Conservation (phyloP, 2,113 vertebrate species). For the Lepidothrix coronata region DNA sequence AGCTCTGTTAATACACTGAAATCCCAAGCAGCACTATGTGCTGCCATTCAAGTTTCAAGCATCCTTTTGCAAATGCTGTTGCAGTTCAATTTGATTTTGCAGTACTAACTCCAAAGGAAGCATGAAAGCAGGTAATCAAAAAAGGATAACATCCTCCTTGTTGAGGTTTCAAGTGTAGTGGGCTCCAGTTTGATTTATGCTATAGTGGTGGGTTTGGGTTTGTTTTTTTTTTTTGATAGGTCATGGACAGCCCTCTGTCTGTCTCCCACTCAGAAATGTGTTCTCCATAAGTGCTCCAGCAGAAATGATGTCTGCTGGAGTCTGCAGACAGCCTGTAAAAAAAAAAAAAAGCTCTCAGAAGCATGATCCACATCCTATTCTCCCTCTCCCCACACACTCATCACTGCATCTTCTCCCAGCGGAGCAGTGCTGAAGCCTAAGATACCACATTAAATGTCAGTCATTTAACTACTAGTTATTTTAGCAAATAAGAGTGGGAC, state of each 20-base stretch:
- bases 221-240: neutral
- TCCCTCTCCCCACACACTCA: conserved; percentile 42
- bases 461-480: conserved; percentile 54
- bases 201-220: neutral
- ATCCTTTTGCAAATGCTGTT: neutral
- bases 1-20: neutral
- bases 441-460: conserved; percentile 34
- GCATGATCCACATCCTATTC: conserved; percentile 47
- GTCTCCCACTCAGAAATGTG: neutral
- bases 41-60: neutral
- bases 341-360: neutral
- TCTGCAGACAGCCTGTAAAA: neutral
- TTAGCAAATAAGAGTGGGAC: conserved; percentile 61
- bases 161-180: neutral
- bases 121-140: neutral
- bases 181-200: neutral
- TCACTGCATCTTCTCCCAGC: neutral
- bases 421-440: conserved; percentile 27
- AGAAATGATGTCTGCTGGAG: conserved; percentile 12
- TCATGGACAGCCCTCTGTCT: neutral
- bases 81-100: neutral
- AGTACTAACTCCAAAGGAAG: neutral
- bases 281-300: neutral
- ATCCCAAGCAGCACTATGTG: neutral
- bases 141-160: neutral